Percentiles rank a stretch among this genome's conserved stretches.
phyloP scores from a whole-genome alignment of 1,140 invertebrate genomes.

The Drosophila tsacasi region DNA sequence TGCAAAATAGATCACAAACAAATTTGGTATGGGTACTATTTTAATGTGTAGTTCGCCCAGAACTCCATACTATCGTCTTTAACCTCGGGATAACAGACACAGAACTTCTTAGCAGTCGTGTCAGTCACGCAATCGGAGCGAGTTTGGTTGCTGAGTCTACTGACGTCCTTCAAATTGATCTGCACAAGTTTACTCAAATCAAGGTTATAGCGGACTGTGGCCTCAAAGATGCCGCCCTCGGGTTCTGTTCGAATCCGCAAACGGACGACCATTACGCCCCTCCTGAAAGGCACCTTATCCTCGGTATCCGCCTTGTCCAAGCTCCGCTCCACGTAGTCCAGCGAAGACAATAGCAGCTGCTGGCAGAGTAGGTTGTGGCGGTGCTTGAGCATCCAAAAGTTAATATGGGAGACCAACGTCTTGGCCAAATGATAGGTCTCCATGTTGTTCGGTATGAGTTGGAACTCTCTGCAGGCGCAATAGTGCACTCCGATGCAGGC shows the following conservation, averaged over 20 bases:
- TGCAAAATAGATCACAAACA: background rate
- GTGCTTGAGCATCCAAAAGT: slow-evolving; percentile 59
- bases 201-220: slow-evolving; percentile 85
- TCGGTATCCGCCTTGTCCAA: background rate
- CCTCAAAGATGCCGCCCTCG: slow-evolving; percentile 86
- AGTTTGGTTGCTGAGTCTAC: slow-evolving; percentile 87
- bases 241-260: slow-evolving; percentile 39
- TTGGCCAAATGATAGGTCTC: slow-evolving; percentile 84
- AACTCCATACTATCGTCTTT: background rate
- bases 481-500: slow-evolving; percentile 90
- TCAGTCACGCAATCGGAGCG: slow-evolving; percentile 85
- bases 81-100: slow-evolving; percentile 39
- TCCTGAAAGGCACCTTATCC: too few species aligned
- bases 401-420: slow-evolving; percentile 84
- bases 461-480: slow-evolving; percentile 89
- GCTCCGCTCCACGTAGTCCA: slow-evolving; percentile 30
- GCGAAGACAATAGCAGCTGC: slow-evolving; percentile 14
- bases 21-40: too few species aligned
- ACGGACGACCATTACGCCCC: background rate
- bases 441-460: slow-evolving; percentile 64
- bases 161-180: slow-evolving; percentile 84
- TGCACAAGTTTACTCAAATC: slow-evolving; percentile 17
- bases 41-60: slow-evolving; percentile 16
- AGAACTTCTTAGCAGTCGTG: slow-evolving; percentile 86
- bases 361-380: slow-evolving; percentile 33